These are phyloP conservation scores for Anastatus disparis DNA, from an alignment of 1,140 invertebrate genomes.

Conservation along the genomic window DNA sequence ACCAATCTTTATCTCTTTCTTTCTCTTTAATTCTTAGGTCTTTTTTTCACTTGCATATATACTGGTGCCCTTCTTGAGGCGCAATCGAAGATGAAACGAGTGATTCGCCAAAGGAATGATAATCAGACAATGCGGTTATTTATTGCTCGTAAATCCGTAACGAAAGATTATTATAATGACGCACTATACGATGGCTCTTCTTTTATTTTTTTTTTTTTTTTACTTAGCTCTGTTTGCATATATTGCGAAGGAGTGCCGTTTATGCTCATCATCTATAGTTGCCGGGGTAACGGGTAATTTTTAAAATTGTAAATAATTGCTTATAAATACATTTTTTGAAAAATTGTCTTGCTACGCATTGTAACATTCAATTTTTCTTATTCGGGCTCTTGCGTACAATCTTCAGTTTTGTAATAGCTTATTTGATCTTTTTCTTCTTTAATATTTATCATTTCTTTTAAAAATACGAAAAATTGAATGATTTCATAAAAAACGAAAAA, in stretches of 20 bases:
- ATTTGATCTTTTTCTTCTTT: background rate
- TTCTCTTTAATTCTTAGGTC: background rate
- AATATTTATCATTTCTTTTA: background rate
- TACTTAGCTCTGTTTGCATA: no score
- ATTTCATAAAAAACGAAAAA: no score
- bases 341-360: conserved; percentile 3
- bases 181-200: no score
- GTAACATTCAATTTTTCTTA: no score
- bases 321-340: conserved; percentile 37
- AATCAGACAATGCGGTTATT: conserved; percentile 39
- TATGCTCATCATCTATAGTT: no score
- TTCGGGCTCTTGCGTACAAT: background rate
- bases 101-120: conserved; percentile 28
- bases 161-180: conserved; percentile 29
- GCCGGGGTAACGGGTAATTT: conserved; percentile 30
- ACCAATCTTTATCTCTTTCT: conserved; percentile 8
- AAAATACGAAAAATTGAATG: no score
- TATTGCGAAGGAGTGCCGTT: no score
- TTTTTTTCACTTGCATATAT: background rate
- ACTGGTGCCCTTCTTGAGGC: background rate
- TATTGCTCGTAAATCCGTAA: conserved; percentile 36
- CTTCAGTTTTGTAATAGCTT: background rate
- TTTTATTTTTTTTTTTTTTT: no score
- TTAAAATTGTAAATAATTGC: conserved; percentile 42
- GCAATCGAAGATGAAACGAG: conserved; percentile 32